Percentiles rank a stretch among this genome's conserved stretches.
Evolutionary conservation across 1,140 invertebrate species (phyloP).

Genomic region (Hylaeus volcanicus): DNA sequence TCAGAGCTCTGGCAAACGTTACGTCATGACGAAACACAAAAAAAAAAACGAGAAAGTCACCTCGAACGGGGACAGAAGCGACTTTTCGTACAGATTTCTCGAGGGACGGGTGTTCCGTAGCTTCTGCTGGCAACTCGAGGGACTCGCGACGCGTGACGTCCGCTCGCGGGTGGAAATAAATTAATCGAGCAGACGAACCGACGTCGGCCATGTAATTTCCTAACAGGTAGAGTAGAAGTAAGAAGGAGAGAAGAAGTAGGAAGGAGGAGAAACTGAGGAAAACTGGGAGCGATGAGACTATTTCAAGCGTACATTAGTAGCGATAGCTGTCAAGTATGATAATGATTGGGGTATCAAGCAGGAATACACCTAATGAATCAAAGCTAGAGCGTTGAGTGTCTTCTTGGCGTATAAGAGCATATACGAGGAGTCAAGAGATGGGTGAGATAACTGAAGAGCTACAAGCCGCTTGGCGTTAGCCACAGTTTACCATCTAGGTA

Average conservation of each 20-base stretch:
- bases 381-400: no score
- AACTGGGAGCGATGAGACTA: background rate
- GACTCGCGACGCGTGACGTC: constrained; percentile 4
- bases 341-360: no score
- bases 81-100: constrained; percentile 50
- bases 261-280: background rate
- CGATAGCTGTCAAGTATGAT: no score
- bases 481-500: no score
- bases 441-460: no score
- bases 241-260: background rate
- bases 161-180: constrained; percentile 55
- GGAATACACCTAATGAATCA: no score
- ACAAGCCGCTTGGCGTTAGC: no score
- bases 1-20: background rate
- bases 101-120: constrained; percentile 16
- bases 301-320: no score
- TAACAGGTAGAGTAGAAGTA: constrained; percentile 47
- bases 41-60: background rate
- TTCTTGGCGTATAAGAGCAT: no score
- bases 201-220: constrained; percentile 43
- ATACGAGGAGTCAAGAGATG: no score
- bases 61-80: constrained; percentile 7
- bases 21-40: background rate
- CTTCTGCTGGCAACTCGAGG: background rate
- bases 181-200: constrained; percentile 54